Evolutionary conservation across 2,113 vertebrate species (phyloP), one percentile per base, ranked within the genome.

Genomic region (Corydoras maculifer): DNA sequence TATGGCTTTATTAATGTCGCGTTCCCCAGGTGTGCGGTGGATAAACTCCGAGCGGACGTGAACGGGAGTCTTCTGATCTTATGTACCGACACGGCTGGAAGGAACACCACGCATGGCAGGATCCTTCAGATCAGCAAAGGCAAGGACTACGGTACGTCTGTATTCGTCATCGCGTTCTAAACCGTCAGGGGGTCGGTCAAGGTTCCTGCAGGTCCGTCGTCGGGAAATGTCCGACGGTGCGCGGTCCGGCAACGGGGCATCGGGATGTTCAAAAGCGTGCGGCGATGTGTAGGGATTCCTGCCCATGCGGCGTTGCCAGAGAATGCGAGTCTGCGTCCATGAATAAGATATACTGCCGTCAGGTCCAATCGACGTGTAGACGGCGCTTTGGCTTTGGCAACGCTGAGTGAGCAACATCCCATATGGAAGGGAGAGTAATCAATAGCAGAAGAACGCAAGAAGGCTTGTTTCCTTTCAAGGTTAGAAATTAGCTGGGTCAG

Each of bases 71-170:
- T 98, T 78, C 89, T 93, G 58, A 94, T 99, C 80, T 87, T 99
- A 75, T 99, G 97, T 82, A 97, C 94, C 67, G 97, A 99, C 75
- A 91, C 91, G 69, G 93, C 89, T 77, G 93, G 90, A 75, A 95
- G 91, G 84, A 99, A 99, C 83, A 86, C 92, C 75, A 93, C 94
- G 58, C 88, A 91, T 32, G 91, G 93, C 73, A 93, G 96, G 88
- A 95, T 99, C 78, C 83, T 99, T 84, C 94, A 96, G 86, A 94
- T 99, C 75, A 86, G 91, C 62, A 94, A 94, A 76, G 97, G 96
- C 14, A 97, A 92, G 85, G 97, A 98, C 83, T 99, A 98, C 79
- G 96, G 97, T 99, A 89, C 90, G 92, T 89, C 57, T 43, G 4
- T 4, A 43, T 43, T 43, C 2, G 18, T 25, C 18, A 25, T 25